Evolutionary conservation across 1,140 invertebrate genomes (phyloP).

Genomic region (Hylaeus volcanicus): DNA sequence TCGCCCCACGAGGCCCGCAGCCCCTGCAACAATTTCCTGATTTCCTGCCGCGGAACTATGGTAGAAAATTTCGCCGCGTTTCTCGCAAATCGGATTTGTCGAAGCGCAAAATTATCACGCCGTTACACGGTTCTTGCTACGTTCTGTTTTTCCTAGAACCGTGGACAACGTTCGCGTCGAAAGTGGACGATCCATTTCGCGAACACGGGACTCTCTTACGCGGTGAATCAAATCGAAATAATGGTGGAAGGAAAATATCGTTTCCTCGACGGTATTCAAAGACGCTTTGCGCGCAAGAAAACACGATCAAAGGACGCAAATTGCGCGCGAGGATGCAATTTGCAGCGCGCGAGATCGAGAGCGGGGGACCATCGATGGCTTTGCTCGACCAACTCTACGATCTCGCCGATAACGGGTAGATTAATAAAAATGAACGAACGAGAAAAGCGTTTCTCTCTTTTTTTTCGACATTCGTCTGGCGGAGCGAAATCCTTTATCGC

Average conservation of each 20-base stretch:
- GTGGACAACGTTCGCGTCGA: too few species aligned
- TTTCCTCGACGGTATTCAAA: too few species aligned
- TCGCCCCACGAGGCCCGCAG: constrained; percentile 18
- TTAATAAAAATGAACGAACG: neutral
- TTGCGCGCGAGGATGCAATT: too few species aligned
- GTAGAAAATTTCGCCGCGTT: constrained; percentile 10
- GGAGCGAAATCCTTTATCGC: constrained; percentile 65
- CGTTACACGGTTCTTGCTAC: too few species aligned
- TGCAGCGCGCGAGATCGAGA: too few species aligned
- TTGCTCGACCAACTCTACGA: neutral
- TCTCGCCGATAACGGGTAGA: neutral
- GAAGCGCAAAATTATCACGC: neutral
- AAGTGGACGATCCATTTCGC: neutral
- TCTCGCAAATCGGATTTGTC: constrained; percentile 22
- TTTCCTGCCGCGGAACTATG: neutral
- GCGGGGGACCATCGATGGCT: too few species aligned
- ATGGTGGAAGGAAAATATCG: too few species aligned
- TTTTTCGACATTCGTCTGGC: constrained; percentile 15
- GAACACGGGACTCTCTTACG: neutral
- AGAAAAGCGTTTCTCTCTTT: constrained; percentile 16
- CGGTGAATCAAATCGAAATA: neutral
- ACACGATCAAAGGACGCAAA: neutral
- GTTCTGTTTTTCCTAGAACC: neutral
- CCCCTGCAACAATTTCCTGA: constrained; percentile 47
- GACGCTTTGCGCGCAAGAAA: too few species aligned